phyloP scores from a whole-genome alignment of 64 coral and sea anemone species.

The Porites lutea region DNA sequence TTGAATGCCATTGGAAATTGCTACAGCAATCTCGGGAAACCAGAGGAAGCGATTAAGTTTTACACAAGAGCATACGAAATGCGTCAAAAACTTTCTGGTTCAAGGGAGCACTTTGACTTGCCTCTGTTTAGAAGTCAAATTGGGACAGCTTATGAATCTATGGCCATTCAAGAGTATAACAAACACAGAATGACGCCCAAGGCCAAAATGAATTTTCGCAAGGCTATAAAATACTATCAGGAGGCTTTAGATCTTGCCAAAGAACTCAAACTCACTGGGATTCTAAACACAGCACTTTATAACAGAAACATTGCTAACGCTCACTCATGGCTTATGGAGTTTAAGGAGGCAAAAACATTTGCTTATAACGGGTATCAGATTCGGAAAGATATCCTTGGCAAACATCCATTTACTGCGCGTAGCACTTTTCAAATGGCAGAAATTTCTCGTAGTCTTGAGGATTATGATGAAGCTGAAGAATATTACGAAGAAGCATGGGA shows the following conservation, averaged over 20 bases:
- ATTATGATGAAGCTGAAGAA: constrained; percentile 31
- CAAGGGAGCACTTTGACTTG: constrained; percentile 38
- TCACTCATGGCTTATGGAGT: constrained; percentile 28
- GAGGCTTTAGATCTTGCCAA: constrained; percentile 52
- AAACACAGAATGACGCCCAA: background rate
- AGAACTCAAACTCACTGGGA: constrained; percentile 41
- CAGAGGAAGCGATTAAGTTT: background rate
- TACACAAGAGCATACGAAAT: constrained; percentile 49
- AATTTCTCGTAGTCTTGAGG: background rate
- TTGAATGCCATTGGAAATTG: constrained; percentile 61
- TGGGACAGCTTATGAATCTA: constrained; percentile 35
- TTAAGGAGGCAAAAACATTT: background rate
- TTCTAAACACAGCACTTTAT: constrained; percentile 22
- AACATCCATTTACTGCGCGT: constrained; percentile 16
- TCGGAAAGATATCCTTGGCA: constrained; percentile 47
- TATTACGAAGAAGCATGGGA: constrained; percentile 32
- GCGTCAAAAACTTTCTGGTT: constrained; percentile 31
- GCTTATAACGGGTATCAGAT: constrained; percentile 38
- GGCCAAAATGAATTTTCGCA: background rate
- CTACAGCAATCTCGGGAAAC: background rate
- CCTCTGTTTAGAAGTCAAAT: constrained; percentile 54
- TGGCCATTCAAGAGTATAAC: background rate
- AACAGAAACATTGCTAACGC: constrained; percentile 61
- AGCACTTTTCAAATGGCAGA: constrained; percentile 43
- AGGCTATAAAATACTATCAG: constrained; percentile 42